Base-by-base conservation (phyloP, 2,888 invertebrate species). In the Conistra vaccinii region DNA sequence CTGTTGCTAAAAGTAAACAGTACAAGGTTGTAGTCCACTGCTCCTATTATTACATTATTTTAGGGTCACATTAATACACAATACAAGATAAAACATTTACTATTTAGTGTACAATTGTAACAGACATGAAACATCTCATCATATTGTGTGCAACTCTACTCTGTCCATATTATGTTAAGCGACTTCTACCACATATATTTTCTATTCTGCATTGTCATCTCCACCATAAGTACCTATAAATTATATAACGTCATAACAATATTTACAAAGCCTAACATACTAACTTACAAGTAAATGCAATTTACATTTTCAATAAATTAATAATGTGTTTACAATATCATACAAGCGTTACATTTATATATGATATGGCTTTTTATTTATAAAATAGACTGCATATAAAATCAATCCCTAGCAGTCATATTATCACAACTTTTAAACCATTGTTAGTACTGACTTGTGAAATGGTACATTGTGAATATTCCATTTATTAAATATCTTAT, bases 161-260 rank as follows among this genome's bases (percentile, higher is more conserved):
- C 91, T 90, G 92, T 94, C 87, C 91, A 90, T 91, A 92, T 89
- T 89, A 90, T 89, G 85, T 89, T 90, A 95, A 95, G 95, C 95
- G 20, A 87, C 89, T 86, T 92, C 95, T 96, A 95, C 94, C 91
- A 95, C 95, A 95, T 93, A 87, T 91, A 92, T 89, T 92, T 89
- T 91, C 93, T 94, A 94, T 93, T 91, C 90, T 91, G 93, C 91
- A 90, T 92, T 92, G 90, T 91, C 93, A 89, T 92, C 92, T 92
- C 92, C 95, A 94, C 93, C 93, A 90, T 89, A 91, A 67, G 89
- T 93, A 95, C 95, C 96, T 96, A 96, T 96, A 96, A 96, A 96
- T 96, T 96, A 96, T 96, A 95, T 96, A 96, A 96, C 96, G 93
- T 96, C 95, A 92, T 96, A 96, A 96, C 96, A 96, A 96, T 96